Base-by-base conservation (phyloP, 2,113 vertebrate species). In the Apodemus sylvaticus region DNA sequence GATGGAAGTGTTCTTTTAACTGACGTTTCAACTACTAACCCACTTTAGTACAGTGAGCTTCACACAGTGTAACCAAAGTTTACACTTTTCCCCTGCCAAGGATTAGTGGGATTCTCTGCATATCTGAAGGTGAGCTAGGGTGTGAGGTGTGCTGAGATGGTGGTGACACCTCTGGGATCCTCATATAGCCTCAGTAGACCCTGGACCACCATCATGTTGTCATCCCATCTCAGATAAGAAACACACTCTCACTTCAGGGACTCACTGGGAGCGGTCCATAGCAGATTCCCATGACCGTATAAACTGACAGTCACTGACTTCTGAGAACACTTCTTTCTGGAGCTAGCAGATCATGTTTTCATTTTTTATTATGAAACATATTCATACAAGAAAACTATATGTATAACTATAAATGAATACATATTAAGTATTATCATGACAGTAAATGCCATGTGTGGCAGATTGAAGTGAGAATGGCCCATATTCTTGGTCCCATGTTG, bases 121-220 rank as follows among this genome's bases (percentile, higher is more conserved):
- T 78, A 79, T 64, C 60, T 93, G 94, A 31, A 36, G 42, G 86
- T 90, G 93, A 96, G 96, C 92, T 91, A 73, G 45, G 85, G 89
- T 96, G 97, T 96, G 93, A 62, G 66, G 91, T 79, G 71, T 95
- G 96, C 97, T 96, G 95, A n/a, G 85, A 98, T 97, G 94, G 94
- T 96, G 90, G 98, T 94, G 94, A 97, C 97, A 97, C 36, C 96
- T 94, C 92, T 96, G 92, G 90, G 90, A 88, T 81, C 92, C 86
- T 90, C n/a, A 78, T 85, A 95, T 97, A 92, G 45, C 86, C 90
- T 62, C n/a, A 13, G 34, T 97, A 91, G 94, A 42, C 39, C 95
- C 42, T 39, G 39, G 19, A 91, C 96, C 94, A 97, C 91, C 82
- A 97, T 51, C 91, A 95, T 96, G 85, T 93, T 81, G 2, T 42